A percentile compares a stretch with the other conserved stretches of the same genome.
phyloP scores from a whole-genome alignment of 2,888 invertebrate genomes.

The Epinotia bilunana region DNA sequence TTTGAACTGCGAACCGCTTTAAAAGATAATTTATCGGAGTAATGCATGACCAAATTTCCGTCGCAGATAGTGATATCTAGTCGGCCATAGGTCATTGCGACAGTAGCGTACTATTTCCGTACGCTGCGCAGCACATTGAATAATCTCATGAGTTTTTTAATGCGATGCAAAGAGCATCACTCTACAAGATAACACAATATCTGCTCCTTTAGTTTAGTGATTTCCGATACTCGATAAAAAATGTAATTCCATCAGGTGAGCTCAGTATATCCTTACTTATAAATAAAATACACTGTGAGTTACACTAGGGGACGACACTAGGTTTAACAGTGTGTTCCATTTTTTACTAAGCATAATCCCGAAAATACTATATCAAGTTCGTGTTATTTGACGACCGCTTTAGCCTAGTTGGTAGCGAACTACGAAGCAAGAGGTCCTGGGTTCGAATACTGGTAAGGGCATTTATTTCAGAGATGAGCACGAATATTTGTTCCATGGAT shows the following conservation, averaged over 20 bases:
- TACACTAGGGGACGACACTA: no score
- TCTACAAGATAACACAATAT: slow-evolving; percentile 6
- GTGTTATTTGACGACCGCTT: no score
- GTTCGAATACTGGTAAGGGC: no score
- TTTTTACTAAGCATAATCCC: no score
- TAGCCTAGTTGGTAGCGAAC: no score
- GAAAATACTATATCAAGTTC: no score
- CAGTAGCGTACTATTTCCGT: slow-evolving; percentile 55
- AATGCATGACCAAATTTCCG: slow-evolving; percentile 58
- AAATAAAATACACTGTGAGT: no score
- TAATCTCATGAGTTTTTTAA: slow-evolving; percentile 19
- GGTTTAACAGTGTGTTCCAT: no score
- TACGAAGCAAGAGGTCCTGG: no score
- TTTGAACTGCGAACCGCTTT: slow-evolving; percentile 23
- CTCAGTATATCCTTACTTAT: background rate
- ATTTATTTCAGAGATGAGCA: no score
- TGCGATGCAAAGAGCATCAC: slow-evolving; percentile 1
- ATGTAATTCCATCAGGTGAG: background rate
- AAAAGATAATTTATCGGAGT: slow-evolving; percentile 51
- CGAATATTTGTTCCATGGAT: no score
- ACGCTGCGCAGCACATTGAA: slow-evolving; percentile 42
- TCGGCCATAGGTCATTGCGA: slow-evolving; percentile 58
- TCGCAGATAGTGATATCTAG: slow-evolving; percentile 59
- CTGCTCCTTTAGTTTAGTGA: slow-evolving; percentile 1
- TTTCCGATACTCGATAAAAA: slow-evolving; percentile 22